These are phyloP conservation scores for Saccostrea echinata DNA, from an alignment of 1,140 invertebrate species.

Conservation along the genomic window DNA sequence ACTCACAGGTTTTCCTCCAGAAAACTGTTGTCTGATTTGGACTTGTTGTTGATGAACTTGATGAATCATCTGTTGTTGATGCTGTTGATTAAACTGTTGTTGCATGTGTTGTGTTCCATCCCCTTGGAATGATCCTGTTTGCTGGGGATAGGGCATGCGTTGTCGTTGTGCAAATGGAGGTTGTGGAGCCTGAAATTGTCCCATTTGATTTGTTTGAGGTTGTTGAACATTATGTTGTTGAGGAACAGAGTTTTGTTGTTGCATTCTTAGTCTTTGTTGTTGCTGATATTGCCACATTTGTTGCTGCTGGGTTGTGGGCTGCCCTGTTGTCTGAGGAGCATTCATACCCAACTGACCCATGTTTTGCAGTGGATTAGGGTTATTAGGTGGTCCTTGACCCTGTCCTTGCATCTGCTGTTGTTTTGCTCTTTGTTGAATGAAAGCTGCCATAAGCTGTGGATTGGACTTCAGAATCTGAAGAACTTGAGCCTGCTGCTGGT, in stretches of 20 bases:
- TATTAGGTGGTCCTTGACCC: constrained; percentile 57
- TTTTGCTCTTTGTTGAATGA: constrained; percentile 90
- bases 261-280: constrained; percentile 61
- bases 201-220: constrained; percentile 71
- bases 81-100: constrained; percentile 68
- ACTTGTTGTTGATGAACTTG: constrained; percentile 73
- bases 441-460: constrained; percentile 97
- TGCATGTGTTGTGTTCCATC: constrained; percentile 68
- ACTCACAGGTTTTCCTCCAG: constrained; percentile 70
- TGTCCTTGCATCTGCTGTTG: constrained; percentile 76
- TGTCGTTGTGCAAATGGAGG: constrained; percentile 73
- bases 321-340: constrained; percentile 45
- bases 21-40: constrained; percentile 78
- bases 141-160: constrained; percentile 74
- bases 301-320: constrained; percentile 61
- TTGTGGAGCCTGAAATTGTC: constrained; percentile 69
- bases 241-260: constrained; percentile 67
- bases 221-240: constrained; percentile 79
- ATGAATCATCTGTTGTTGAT: constrained; percentile 73
- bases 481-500: constrained; percentile 95
- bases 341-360: constrained; percentile 67
- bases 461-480: constrained; percentile 95
- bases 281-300: constrained; percentile 76
- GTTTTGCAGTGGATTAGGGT: constrained; percentile 76
- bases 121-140: constrained; percentile 61